These are phyloP conservation scores for Sarcophaga rosellei DNA, from an alignment of 2,888 invertebrate species.

Conservation along the genomic window DNA sequence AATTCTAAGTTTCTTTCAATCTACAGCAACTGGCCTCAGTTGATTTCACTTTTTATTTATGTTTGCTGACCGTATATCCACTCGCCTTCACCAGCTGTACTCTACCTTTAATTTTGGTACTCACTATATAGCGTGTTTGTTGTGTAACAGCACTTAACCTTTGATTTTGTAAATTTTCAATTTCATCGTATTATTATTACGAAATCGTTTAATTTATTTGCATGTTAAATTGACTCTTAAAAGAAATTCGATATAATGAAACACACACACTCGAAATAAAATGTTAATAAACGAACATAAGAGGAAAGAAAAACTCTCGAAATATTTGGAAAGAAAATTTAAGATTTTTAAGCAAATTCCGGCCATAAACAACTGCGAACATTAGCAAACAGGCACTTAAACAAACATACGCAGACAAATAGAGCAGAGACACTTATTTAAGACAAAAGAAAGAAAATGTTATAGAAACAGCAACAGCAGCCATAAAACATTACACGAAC, in stretches of 20 bases:
- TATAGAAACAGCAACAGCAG: neutral
- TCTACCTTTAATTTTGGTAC: neutral
- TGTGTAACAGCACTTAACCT: neutral
- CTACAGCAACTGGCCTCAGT: no score
- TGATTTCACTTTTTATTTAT: no score
- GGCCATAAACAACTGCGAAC: no score
- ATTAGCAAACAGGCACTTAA: no score
- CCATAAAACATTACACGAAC: neutral
- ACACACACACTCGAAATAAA: neutral
- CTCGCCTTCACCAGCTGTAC: neutral
- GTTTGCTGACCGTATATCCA: no score
- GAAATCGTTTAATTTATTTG: neutral
- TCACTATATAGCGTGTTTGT: neutral
- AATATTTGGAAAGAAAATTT: neutral
- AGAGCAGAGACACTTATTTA: neutral
- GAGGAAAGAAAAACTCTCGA: neutral
- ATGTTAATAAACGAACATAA: neutral
- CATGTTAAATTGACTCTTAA: neutral
- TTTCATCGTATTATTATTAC: neutral
- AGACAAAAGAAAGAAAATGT: neutral
- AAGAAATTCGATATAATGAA: neutral
- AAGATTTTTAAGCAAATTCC: neutral
- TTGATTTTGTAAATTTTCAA: neutral
- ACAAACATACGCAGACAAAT: no score
- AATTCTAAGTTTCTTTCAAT: neutral